Evolutionary conservation across 2,113 vertebrate genomes (phyloP).

Genomic region (Ptilorrhoa leucosticta): DNA sequence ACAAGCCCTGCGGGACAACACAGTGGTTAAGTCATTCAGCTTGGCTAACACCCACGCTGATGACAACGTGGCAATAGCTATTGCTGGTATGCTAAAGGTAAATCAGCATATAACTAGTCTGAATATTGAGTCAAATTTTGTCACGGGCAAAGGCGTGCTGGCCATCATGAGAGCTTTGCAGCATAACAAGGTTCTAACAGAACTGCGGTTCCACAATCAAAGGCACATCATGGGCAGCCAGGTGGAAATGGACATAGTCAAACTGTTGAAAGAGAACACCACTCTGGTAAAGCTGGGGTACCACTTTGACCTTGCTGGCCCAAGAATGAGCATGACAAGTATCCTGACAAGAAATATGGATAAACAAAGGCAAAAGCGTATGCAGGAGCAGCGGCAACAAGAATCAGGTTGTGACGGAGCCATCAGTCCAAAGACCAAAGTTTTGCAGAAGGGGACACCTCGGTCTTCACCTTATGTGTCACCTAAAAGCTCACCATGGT

Average conservation of each 20-base stretch:
- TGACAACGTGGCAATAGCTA: slow-evolving; percentile 83
- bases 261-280: slow-evolving; percentile 87
- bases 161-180: slow-evolving; percentile 88
- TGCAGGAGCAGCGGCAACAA: slow-evolving; percentile 86
- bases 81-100: slow-evolving; percentile 86
- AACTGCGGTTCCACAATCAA: slow-evolving; percentile 97
- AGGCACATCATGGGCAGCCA: slow-evolving; percentile 95
- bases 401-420: slow-evolving; percentile 61
- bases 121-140: slow-evolving; percentile 95
- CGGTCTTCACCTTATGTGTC: slow-evolving; percentile 84
- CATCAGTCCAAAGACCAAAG: slow-evolving; percentile 77
- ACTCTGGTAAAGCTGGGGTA: slow-evolving; percentile 92
- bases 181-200: slow-evolving; percentile 83
- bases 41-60: slow-evolving; percentile 92
- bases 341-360: slow-evolving; percentile 96
- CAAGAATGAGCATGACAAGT: slow-evolving; percentile 95
- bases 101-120: slow-evolving; percentile 85
- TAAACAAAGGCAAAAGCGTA: slow-evolving; percentile 88
- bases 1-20: slow-evolving; percentile 86
- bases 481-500: slow-evolving; percentile 83
- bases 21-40: slow-evolving; percentile 82
- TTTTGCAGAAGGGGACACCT: slow-evolving; percentile 82
- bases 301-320: slow-evolving; percentile 94
- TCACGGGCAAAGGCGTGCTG: slow-evolving; percentile 91
- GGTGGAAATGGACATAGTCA: slow-evolving; percentile 97